Base-by-base conservation (phyloP, 2,113 vertebrate genomes). In the Anseranas semipalmata region DNA sequence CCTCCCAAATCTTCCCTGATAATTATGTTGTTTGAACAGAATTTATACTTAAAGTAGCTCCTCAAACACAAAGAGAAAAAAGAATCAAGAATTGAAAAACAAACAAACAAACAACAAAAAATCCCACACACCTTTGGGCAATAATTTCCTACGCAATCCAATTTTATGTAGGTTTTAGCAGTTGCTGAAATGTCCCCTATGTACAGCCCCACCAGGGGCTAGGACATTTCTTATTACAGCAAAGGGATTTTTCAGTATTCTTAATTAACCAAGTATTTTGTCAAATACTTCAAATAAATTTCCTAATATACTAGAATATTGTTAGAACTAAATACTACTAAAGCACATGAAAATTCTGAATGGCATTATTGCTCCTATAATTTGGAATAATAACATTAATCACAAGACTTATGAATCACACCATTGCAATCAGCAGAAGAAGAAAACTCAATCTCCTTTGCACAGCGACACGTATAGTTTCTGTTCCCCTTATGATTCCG, bases 121-220 rank as follows among this genome's bases (percentile, higher is more conserved):
- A 21, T 3, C 1, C 0, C 6, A 63, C 15, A 35, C 22, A 71
- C 10, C 20, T 4, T 37, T 24, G 22, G 7, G 14, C 9, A 77
- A 15, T 32, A 70, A 87, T 66, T 59, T 90, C 30, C 50, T 60
- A 78, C 77, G 52, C 6, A 78, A 82, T 37, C 30, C 46, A 55
- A 62, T 48, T 60, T 9, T 53, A 67, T 24, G 25, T 37, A 89
- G 21, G 10, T 53, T 85, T 78, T 48, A 87, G 15, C 28, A 32
- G 39, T 53, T 70, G 41, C 16, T 80, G 82, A 45, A 55, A 41
- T 55, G 32, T 7, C 28, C 21, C 24, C 33, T 66, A 78, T 45
- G 55, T 9, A 59, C 7, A 78, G 33, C 4, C 56, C 16, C 15
- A 52, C 0, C 1, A 67, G 12, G 30, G 71, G 66, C 20, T 45